Conservation (phyloP, 2,888 invertebrate genomes). For the Noctua comes region DNA sequence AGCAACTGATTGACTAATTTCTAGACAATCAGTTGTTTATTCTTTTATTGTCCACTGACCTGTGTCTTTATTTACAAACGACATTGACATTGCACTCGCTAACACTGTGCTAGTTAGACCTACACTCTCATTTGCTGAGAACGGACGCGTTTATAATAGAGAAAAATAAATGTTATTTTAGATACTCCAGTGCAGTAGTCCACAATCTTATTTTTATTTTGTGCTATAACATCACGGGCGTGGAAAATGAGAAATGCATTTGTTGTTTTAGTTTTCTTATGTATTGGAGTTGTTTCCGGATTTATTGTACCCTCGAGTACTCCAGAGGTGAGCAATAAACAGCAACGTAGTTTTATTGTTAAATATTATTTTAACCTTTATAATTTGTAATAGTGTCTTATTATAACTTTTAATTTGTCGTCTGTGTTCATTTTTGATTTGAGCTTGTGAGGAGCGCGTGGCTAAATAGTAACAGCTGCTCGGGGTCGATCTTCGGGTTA, state of each 20-base stretch:
- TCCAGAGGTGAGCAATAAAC: slow-evolving; percentile 75
- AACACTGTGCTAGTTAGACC: slow-evolving; percentile 47
- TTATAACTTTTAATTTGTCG: neutral
- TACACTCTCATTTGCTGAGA: neutral
- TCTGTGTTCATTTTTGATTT: neutral
- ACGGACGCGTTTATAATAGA: slow-evolving; percentile 20
- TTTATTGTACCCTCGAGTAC: slow-evolving; percentile 74
- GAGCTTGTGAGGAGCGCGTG: neutral
- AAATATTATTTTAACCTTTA: slow-evolving; percentile 23
- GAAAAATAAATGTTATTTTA: slow-evolving; percentile 37
- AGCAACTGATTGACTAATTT: slow-evolving; percentile 35
- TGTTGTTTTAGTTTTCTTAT: slow-evolving; percentile 77
- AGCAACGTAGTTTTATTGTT: slow-evolving; percentile 36
- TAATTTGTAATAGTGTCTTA: neutral
- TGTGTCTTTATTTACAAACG: slow-evolving; percentile 25
- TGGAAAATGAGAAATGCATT: slow-evolving; percentile 77
- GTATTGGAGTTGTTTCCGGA: slow-evolving; percentile 76
- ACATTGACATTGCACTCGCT: slow-evolving; percentile 23
- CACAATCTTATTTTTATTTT: slow-evolving; percentile 47
- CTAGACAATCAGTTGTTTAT: slow-evolving; percentile 50
- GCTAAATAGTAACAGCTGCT: neutral
- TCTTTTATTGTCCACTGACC: slow-evolving; percentile 30
- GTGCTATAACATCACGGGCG: slow-evolving; percentile 45
- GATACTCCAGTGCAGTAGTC: slow-evolving; percentile 8
- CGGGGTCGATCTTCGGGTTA: neutral